Percentiles rank a stretch among this genome's conserved stretches.
phyloP scores from a whole-genome alignment of 2,888 invertebrate genomes.

The Sussaba pulchella region DNA sequence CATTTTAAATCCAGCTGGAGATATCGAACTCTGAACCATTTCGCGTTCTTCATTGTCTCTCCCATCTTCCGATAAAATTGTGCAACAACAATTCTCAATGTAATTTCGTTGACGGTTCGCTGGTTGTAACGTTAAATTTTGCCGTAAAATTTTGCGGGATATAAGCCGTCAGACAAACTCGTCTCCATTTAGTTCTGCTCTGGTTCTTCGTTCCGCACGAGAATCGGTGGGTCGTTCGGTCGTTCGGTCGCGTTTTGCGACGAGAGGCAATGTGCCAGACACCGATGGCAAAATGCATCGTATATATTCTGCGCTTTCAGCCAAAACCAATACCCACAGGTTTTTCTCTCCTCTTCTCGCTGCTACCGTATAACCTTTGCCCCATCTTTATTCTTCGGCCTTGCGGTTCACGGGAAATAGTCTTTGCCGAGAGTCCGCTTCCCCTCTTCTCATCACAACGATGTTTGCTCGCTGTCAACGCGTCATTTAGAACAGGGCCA shows the following conservation, averaged over 20 bases:
- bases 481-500: constrained; percentile 21
- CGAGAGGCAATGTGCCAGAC: constrained; percentile 40
- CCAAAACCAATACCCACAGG: constrained; percentile 49
- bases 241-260: constrained; percentile 23
- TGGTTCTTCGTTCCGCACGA: constrained; percentile 15
- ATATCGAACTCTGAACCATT: not conserved
- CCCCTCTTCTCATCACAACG: constrained; percentile 4
- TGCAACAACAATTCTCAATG: not conserved
- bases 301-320: constrained; percentile 17
- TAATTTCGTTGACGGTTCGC: constrained; percentile 3
- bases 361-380: not conserved
- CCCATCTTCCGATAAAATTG: not conserved
- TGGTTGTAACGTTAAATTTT: constrained; percentile 4
- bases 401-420: constrained; percentile 25
- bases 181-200: constrained; percentile 28
- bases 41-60: not conserved
- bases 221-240: no score
- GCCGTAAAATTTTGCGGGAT: constrained; percentile 23
- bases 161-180: constrained; percentile 34
- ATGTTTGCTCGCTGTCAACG: constrained; percentile 39
- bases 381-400: not conserved
- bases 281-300: not conserved
- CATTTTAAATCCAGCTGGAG: not conserved
- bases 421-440: not conserved
- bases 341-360: constrained; percentile 31